These are phyloP conservation scores for Anagrus nilaparvatae DNA, from an alignment of 1,140 invertebrate species.

Conservation along the genomic window DNA sequence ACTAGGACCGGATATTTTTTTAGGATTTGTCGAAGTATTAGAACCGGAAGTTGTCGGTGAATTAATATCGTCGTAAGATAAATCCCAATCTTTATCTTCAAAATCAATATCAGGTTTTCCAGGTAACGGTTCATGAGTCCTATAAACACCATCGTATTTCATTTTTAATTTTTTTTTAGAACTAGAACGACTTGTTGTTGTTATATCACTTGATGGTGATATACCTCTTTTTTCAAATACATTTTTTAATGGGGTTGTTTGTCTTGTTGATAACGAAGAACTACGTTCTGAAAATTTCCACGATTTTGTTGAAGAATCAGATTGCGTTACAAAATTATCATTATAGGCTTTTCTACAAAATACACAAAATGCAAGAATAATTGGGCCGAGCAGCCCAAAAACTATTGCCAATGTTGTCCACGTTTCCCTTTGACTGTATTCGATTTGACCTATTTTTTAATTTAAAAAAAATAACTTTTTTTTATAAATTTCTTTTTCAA, in stretches of 20 bases:
- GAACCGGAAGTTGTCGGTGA: slow-evolving; percentile 20
- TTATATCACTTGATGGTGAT: too few relatives aligned
- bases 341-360: slow-evolving; percentile 22
- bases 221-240: slow-evolving; percentile 23
- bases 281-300: slow-evolving; percentile 30
- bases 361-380: slow-evolving; percentile 21
- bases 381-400: slow-evolving; percentile 28
- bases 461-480: too few relatives aligned
- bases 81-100: slow-evolving; percentile 68
- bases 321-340: too few relatives aligned
- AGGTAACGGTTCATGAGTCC: slow-evolving; percentile 69
- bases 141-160: slow-evolving; percentile 68
- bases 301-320: slow-evolving; percentile 26
- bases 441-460: slow-evolving; percentile 38
- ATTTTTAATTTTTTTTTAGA: too few relatives aligned
- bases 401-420: slow-evolving; percentile 39
- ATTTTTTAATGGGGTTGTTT: slow-evolving; percentile 22
- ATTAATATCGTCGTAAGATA: slow-evolving; percentile 46
- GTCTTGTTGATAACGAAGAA: slow-evolving; percentile 22
- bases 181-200: too few relatives aligned
- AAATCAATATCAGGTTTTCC: slow-evolving; percentile 66
- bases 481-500: too few relatives aligned
- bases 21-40: background rate
- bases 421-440: slow-evolving; percentile 36
- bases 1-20: slow-evolving; percentile 19